These are phyloP conservation scores for Lagopus leucura DNA, from an alignment of 2,113 vertebrate genomes.

Conservation along the genomic window DNA sequence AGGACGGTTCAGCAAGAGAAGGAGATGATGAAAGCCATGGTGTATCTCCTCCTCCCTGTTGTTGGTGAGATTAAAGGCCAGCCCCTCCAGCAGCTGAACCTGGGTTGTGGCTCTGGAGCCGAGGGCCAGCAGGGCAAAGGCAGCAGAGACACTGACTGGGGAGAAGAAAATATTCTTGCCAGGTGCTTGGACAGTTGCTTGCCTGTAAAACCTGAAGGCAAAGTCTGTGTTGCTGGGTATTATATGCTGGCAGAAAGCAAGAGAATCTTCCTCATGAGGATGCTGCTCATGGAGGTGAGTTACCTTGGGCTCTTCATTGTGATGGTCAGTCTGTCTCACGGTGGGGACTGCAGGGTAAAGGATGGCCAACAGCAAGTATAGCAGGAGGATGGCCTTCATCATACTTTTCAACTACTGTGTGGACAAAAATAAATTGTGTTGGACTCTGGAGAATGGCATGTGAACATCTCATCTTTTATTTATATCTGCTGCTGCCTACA, in stretches of 20 bases:
- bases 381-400: not conserved
- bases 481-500: not conserved
- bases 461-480: not conserved
- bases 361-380: not conserved
- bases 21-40: conserved; percentile 75
- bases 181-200: conserved; percentile 23
- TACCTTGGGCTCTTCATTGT: not conserved
- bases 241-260: conserved; percentile 32
- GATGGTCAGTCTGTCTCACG: not conserved
- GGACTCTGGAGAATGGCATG: not conserved
- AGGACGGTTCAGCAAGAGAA: conserved; percentile 72
- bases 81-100: conserved; percentile 74
- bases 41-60: conserved; percentile 68
- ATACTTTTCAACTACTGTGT: not conserved
- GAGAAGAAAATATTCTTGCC: conserved; percentile 84
- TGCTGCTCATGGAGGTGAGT: not conserved
- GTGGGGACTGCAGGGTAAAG: not conserved
- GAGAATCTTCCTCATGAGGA: not conserved
- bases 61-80: conserved; percentile 79
- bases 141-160: conserved; percentile 78
- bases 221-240: conserved; percentile 77
- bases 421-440: not conserved
- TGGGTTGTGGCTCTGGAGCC: conserved; percentile 72
- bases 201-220: conserved; percentile 81
- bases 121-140: conserved; percentile 80